Evolutionary conservation across 2,113 vertebrate genomes (phyloP), one percentile per base, ranked within the genome.

Genomic region (Corythoichthys haematopterus): DNA sequence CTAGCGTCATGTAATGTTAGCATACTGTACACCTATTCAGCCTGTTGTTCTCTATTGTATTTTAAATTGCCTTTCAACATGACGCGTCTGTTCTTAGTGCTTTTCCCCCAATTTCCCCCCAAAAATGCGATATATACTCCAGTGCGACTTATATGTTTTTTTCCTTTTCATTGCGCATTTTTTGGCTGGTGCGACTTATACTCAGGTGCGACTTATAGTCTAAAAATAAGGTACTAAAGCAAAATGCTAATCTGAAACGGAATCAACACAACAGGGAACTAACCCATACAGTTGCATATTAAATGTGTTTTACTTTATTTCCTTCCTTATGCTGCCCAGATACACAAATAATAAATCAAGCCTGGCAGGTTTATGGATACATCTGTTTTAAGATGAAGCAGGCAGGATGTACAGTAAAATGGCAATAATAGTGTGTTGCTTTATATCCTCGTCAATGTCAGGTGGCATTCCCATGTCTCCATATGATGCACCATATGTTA

Each of bases 401-500:
- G 38, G 45, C 56, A 52, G 40, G 63, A 75, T 43, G 40, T 43
- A 43, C 40, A 45, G 62, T 68, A 77, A 69, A 66, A 68, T 35
- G 38, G 74, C 70, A 72, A 64, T 57, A 63, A 60, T 40, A 58
- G 43, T 36, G 10, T 69, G 74, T 55, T 75, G 69, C 65, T 74
- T 76, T 66, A 63, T 56, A 47, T 70, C 57, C 38, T 71, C 48
- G 68, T 71, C 62, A 67, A 13, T 73, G 70, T 81, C 76, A 78
- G 76, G 80, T 85, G 79, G 72, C 64, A 65, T 58, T 71, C 71
- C 66, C 47, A 73, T 76, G 69, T 78, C 76, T 52, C 63, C 78
- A 78, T 85, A 79, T 80, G 72, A 78, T 65, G 48, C 37, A 13
- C 79, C 85, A 85, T 87, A 84, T 88, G 80, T 57, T 74, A 47